Evolutionary conservation across 2,113 vertebrate genomes (phyloP), one percentile per base, ranked within the genome.

Genomic region (Amphiprion percula): DNA sequence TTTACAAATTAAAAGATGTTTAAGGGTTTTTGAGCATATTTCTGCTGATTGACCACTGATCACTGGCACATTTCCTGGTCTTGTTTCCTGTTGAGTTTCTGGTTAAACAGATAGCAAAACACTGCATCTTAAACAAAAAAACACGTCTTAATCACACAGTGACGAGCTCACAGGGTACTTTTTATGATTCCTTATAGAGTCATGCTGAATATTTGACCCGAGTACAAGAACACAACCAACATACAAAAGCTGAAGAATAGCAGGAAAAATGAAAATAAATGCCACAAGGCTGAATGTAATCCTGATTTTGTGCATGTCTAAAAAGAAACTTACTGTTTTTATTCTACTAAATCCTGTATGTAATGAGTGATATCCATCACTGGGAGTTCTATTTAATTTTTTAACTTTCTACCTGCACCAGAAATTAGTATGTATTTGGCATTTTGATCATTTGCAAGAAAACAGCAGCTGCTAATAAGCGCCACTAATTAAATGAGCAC

Each of bases 381-480:
- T 26, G 26, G 26, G 26, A 26, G 50, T 33, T 10, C n/a, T 12
- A n/a, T 53, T 53, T 8, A 11, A 1, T 11, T 14, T 46, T 69
- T 15, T 41, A 56, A 69, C 53, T 69, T 56, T 12, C 24, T 70
- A 16, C 59, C 44, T 71, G 55, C n/a, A 6, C 23, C 23, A 26
- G 23, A 26, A 7, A 39, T 39, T 7, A 26, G 3, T 26, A 26
- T 26, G 3, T 26, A 26, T 26, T 26, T 26, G 26, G 3, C 26
- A 26, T 26, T 26, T 26, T 26, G 26, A 26, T 26, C 26, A 26
- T 26, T 8, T 33, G 44, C 12, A 11, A 15, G 12, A 14, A 19
- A 50, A 50, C 41, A 44, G 3, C 41, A 3, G 11, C 41, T 14
- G 39, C 39, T 4, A 15, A 14, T 15, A 14, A 44, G 12, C 14